A percentile compares a stretch with the other conserved stretches of the same genome.
These are phyloP conservation scores for Griposia aprilina DNA, from an alignment of 2,888 invertebrate genomes.

Conservation along the genomic window DNA sequence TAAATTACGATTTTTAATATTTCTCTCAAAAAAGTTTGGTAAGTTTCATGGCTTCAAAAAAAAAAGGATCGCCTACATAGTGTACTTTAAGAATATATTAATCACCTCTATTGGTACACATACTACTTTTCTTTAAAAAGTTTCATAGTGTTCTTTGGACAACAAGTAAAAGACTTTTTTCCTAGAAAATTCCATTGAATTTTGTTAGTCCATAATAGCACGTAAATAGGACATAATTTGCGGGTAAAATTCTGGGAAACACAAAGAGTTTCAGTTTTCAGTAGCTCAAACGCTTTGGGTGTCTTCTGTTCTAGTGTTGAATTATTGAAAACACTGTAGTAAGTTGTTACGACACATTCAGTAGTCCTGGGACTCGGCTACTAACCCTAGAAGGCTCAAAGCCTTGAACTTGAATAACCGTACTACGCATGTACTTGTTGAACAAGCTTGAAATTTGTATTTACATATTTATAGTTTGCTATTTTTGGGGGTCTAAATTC, in stretches of 20 bases:
- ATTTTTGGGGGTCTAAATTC: slow-evolving; percentile 34
- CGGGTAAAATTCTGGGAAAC: neutral
- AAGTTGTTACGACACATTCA: slow-evolving; percentile 13
- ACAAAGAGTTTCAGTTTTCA: neutral
- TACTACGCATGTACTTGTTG: slow-evolving; percentile 20
- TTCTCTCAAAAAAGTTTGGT: neutral
- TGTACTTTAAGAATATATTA: neutral
- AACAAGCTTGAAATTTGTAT: slow-evolving; percentile 23
- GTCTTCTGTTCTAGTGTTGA: neutral
- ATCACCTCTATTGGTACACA: too few relatives aligned
- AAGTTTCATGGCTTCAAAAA: neutral
- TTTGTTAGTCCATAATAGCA: neutral
- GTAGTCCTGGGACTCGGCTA: neutral
- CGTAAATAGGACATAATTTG: neutral
- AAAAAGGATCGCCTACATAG: too few relatives aligned
- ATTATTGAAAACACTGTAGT: slow-evolving; percentile 25
- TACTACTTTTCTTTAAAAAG: neutral
- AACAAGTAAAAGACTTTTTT: neutral
- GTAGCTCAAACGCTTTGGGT: neutral
- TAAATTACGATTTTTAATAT: neutral
- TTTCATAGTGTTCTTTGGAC: neutral
- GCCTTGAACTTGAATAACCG: neutral
- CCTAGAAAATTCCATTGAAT: neutral
- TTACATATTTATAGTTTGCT: slow-evolving; percentile 45
- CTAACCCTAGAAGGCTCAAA: neutral